Percentiles rank a stretch among this genome's conserved stretches.
Evolutionary conservation across 2,797 vertebrate genomes (phyloP).

Genomic region (Trematomus bernacchii): DNA sequence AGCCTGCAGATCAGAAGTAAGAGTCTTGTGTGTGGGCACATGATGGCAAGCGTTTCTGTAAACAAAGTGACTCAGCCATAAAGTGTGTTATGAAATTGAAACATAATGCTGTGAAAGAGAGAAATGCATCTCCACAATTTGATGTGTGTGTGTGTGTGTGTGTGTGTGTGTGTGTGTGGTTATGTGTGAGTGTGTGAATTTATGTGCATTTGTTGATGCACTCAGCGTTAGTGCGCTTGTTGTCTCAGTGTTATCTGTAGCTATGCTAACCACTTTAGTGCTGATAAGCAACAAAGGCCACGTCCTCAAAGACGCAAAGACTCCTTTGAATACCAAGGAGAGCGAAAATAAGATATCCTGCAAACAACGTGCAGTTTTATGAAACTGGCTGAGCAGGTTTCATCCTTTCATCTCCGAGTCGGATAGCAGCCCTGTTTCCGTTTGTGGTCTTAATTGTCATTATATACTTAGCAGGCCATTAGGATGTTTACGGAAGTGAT

Average conservation of each 20-base stretch:
- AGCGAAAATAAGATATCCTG: constrained; percentile 50
- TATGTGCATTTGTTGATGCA: constrained; percentile 33
- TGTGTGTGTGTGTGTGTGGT: not conserved
- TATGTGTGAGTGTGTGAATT: not conserved
- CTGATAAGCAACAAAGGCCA: constrained; percentile 45
- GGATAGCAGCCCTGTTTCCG: constrained; percentile 5
- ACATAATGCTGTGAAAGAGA: constrained; percentile 63
- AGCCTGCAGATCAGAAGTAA: constrained; percentile 45
- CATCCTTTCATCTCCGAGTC: constrained; percentile 23
- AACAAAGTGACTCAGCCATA: constrained; percentile 76
- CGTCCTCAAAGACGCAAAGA: constrained; percentile 39
- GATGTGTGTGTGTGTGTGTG: constrained; percentile 33
- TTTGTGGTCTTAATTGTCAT: constrained; percentile 26
- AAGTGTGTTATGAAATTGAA: constrained; percentile 70
- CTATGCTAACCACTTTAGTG: constrained; percentile 40
- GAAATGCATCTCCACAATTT: constrained; percentile 55
- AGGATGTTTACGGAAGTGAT: constrained; percentile 47
- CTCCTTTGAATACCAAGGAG: constrained; percentile 53
- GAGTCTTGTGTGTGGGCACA: constrained; percentile 65
- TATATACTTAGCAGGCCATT: constrained; percentile 50
- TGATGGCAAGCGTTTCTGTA: constrained; percentile 55
- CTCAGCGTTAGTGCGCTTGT: constrained; percentile 43
- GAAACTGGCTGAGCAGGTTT: constrained; percentile 20
- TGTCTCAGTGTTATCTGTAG: constrained; percentile 60
- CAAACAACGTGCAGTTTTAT: constrained; percentile 8